phyloP scores from a whole-genome alignment of 2,113 vertebrate species.

The Emydocephalus ijimae region DNA sequence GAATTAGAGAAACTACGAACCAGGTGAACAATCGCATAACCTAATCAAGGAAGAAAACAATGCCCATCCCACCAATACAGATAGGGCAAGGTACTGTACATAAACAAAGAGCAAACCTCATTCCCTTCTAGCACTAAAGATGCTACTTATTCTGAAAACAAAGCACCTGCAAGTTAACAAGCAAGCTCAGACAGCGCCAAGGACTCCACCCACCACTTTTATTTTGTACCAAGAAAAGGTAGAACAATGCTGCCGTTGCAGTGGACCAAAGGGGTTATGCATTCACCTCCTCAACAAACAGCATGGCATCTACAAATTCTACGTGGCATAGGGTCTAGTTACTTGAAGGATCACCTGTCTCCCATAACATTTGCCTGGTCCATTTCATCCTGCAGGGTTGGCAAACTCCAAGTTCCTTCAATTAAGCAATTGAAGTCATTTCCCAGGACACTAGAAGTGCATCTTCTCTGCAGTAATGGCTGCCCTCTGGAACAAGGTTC shows the following conservation, averaged over 20 bases:
- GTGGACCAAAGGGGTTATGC: not conserved
- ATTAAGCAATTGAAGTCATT: not conserved
- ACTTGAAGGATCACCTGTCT: not conserved
- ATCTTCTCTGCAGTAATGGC: not conserved
- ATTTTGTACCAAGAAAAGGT: not conserved
- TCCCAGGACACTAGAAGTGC: not conserved
- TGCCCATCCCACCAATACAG: not conserved
- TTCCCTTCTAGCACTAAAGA: not conserved
- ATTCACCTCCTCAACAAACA: not conserved
- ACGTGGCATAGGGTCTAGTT: not conserved
- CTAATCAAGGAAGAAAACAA: not conserved
- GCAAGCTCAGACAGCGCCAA: not conserved
- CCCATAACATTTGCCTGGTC: not conserved
- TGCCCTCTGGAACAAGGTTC: not conserved
- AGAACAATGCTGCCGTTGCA: not conserved
- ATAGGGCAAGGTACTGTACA: not conserved
- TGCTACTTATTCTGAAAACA: not conserved
- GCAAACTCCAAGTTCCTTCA: not conserved
- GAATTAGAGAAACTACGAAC: not conserved
- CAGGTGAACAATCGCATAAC: not conserved
- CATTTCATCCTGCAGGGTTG: not conserved
- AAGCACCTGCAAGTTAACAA: not conserved
- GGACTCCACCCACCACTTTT: not conserved
- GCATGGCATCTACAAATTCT: not conserved
- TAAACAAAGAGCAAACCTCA: not conserved